These are phyloP conservation scores for Scaptomyza caliginosa DNA, from an alignment of 2,888 invertebrate species.

Conservation along the genomic window DNA sequence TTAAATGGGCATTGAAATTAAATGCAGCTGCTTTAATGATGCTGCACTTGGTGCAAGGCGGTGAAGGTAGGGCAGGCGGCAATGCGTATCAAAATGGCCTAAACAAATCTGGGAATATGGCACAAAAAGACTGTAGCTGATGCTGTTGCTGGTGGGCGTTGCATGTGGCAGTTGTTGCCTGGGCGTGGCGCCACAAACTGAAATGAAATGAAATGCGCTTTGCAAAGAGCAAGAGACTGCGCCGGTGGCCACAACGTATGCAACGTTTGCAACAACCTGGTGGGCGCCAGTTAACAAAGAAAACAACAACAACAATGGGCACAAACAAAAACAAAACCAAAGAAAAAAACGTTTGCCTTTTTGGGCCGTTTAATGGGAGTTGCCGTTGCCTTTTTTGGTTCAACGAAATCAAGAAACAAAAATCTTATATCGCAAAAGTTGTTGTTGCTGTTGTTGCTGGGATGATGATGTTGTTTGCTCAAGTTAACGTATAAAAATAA, in stretches of 20 bases:
- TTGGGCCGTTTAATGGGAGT: constrained; percentile 78
- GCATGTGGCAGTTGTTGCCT: constrained; percentile 46
- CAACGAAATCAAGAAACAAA: constrained; percentile 71
- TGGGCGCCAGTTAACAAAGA: constrained; percentile 72
- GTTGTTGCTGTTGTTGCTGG: constrained; percentile 26
- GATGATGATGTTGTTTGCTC: constrained; percentile 63
- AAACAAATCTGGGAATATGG: constrained; percentile 71
- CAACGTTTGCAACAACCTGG: constrained; percentile 53
- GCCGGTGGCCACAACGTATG: constrained; percentile 58
- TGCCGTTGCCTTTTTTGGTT: constrained; percentile 80
- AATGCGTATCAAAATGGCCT: constrained; percentile 53
- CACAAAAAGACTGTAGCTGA: constrained; percentile 40
- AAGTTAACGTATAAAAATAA: constrained; percentile 44
- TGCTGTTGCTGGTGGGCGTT: constrained; percentile 62
- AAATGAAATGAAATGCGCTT: constrained; percentile 51
- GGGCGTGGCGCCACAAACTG: constrained; percentile 70
- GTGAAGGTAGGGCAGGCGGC: background rate
- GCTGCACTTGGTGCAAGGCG: constrained; percentile 37
- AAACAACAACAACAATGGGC: constrained; percentile 35
- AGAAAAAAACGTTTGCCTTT: constrained; percentile 61
- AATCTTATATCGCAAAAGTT: constrained; percentile 61
- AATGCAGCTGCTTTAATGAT: constrained; percentile 77
- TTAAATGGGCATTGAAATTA: constrained; percentile 78
- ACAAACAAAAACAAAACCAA: constrained; percentile 17
- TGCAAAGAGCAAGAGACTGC: constrained; percentile 42